These are phyloP conservation scores for Gadopsis marmoratus DNA, from an alignment of 2,797 vertebrate species.

Conservation along the genomic window DNA sequence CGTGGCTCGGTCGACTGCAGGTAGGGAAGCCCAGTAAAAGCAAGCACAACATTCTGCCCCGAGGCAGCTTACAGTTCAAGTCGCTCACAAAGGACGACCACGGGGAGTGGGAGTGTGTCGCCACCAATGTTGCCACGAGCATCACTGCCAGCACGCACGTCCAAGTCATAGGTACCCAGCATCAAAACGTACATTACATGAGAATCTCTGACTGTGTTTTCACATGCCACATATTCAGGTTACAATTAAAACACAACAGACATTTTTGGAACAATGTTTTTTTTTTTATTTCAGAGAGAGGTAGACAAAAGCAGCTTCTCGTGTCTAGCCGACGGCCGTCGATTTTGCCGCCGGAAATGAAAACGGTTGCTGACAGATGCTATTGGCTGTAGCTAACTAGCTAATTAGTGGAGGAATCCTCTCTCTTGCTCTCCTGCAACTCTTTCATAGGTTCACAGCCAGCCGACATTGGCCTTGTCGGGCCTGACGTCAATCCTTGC, in stretches of 20 bases:
- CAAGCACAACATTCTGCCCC: constrained; percentile 97
- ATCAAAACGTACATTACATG: neutral
- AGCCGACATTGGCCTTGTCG: neutral
- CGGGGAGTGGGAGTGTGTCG: constrained; percentile 98
- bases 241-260: too few relatives aligned
- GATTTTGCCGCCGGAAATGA: neutral
- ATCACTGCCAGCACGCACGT: constrained; percentile 99
- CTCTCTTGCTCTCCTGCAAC: neutral
- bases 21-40: constrained; percentile 98
- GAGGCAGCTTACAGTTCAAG: constrained; percentile 96
- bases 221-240: neutral
- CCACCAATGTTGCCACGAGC: constrained; percentile 98
- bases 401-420: neutral
- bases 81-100: constrained; percentile 98
- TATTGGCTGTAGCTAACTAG: neutral
- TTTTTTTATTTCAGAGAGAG: neutral
- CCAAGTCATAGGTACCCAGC: constrained; percentile 91
- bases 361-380: neutral
- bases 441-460: neutral
- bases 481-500: neutral
- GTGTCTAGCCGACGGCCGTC: neutral
- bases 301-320: neutral
- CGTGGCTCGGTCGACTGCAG: constrained; percentile 77
- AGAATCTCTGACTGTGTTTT: neutral
- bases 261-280: neutral